Conservation (phyloP, 2,113 vertebrate genomes). For the Hypanus sabinus region DNA sequence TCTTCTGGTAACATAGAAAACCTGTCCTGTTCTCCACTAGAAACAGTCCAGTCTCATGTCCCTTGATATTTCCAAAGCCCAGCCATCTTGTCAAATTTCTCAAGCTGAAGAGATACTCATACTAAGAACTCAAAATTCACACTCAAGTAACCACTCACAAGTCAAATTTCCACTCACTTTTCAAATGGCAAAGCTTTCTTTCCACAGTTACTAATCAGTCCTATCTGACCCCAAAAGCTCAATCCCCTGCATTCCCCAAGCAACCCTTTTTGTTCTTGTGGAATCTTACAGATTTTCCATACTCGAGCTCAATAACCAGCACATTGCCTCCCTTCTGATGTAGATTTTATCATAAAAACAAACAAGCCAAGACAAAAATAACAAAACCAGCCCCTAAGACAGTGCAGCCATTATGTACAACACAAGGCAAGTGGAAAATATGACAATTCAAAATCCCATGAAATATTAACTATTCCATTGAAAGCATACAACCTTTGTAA, state of each 20-base stretch:
- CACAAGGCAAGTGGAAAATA: too few relatives aligned
- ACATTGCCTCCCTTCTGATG: neutral
- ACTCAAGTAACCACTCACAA: neutral
- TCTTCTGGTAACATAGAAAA: too few relatives aligned
- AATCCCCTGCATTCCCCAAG: neutral
- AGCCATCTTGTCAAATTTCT: neutral
- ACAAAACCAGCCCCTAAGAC: too few relatives aligned
- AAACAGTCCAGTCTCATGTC: neutral
- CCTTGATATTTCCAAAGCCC: neutral
- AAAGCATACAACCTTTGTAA: too few relatives aligned
- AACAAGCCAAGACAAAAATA: neutral
- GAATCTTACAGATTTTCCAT: neutral
- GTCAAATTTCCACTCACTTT: neutral
- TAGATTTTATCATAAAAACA: neutral
- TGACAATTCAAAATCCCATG: too few relatives aligned
- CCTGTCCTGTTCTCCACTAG: too few relatives aligned
- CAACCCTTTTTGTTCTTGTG: neutral
- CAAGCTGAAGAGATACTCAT: neutral
- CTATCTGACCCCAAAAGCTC: neutral
- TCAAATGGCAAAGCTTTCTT: neutral
- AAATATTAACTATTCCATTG: too few relatives aligned
- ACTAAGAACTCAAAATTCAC: neutral
- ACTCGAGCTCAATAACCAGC: neutral
- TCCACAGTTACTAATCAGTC: neutral
- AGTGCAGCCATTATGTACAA: too few relatives aligned